Conservation (phyloP, 2,888 invertebrate genomes). For the Diadromus collaris region DNA sequence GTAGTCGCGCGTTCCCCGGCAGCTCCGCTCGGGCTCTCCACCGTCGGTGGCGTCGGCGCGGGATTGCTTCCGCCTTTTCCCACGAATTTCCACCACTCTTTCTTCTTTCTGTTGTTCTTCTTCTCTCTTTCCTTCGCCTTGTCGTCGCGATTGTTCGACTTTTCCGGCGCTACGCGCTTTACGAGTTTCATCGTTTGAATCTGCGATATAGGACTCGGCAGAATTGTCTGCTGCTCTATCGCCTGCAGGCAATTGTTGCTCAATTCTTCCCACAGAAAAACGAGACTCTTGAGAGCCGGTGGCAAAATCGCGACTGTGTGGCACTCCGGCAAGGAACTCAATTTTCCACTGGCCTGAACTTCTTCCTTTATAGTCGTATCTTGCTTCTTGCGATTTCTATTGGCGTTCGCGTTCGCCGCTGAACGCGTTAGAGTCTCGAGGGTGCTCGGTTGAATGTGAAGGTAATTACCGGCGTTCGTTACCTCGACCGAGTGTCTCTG, state of each 20-base stretch:
- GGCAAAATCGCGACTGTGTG: slow-evolving; percentile 90
- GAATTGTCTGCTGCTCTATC: slow-evolving; percentile 83
- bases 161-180: slow-evolving; percentile 68
- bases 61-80: slow-evolving; percentile 60
- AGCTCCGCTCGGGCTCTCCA: slow-evolving; percentile 45
- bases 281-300: slow-evolving; percentile 92
- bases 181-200: slow-evolving; percentile 68
- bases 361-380: slow-evolving; percentile 83
- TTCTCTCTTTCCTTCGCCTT: slow-evolving; percentile 81
- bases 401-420: slow-evolving; percentile 90
- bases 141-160: slow-evolving; percentile 61
- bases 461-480: slow-evolving; percentile 85
- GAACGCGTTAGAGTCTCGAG: slow-evolving; percentile 89
- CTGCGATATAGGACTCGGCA: slow-evolving; percentile 82
- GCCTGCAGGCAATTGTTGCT: slow-evolving; percentile 86
- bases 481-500: slow-evolving; percentile 96
- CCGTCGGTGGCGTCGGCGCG: slow-evolving; percentile 31
- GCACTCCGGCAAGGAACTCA: slow-evolving; percentile 79
- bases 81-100: slow-evolving; percentile 81
- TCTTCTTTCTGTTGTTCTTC: slow-evolving; percentile 81
- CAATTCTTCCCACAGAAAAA: slow-evolving; percentile 95
- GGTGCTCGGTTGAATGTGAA: slow-evolving; percentile 90
- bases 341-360: slow-evolving; percentile 75
- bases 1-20: slow-evolving; percentile 79
- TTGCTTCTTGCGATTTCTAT: slow-evolving; percentile 84